Evolutionary conservation across 2,888 invertebrate genomes (phyloP).

Genomic region (Drosophila glabriapex): DNA sequence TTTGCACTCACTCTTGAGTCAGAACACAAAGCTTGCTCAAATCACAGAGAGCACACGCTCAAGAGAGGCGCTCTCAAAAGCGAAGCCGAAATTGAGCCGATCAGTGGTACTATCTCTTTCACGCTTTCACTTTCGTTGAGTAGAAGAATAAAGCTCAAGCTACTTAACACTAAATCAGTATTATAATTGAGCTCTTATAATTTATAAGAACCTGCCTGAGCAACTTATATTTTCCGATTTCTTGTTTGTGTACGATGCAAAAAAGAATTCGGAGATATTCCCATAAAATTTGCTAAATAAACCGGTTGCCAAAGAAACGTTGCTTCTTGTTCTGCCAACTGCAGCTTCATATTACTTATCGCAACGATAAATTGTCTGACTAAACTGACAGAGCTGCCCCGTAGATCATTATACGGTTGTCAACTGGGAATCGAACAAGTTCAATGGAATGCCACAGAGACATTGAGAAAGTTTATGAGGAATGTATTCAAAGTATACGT

Average conservation of each 20-base stretch:
- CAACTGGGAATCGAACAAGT: constrained; percentile 40
- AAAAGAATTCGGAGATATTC: constrained; percentile 46
- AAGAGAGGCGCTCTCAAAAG: constrained; percentile 5
- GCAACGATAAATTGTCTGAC: constrained; percentile 19
- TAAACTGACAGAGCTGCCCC: constrained; percentile 14
- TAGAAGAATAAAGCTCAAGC: neutral
- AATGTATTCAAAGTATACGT: constrained; percentile 2
- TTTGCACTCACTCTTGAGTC: constrained; percentile 21
- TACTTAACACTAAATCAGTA: neutral
- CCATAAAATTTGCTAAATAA: constrained; percentile 60
- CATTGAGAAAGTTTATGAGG: constrained; percentile 14
- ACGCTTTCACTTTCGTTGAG: neutral
- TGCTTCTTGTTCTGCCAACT: constrained; percentile 38
- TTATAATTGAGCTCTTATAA: constrained; percentile 3
- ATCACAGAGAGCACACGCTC: constrained; percentile 4
- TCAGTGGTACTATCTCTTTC: neutral
- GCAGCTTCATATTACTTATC: constrained; percentile 23
- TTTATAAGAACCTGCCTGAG: neutral
- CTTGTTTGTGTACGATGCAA: constrained; percentile 12
- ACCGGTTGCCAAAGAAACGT: constrained; percentile 46
- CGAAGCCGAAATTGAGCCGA: neutral
- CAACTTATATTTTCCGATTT: neutral
- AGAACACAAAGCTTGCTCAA: constrained; percentile 20
- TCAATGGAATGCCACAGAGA: constrained; percentile 46
- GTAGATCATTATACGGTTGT: constrained; percentile 29